Percentiles rank a stretch among this genome's conserved stretches.
Conservation (phyloP, 2,113 vertebrate genomes). For the Chloebia gouldiae region DNA sequence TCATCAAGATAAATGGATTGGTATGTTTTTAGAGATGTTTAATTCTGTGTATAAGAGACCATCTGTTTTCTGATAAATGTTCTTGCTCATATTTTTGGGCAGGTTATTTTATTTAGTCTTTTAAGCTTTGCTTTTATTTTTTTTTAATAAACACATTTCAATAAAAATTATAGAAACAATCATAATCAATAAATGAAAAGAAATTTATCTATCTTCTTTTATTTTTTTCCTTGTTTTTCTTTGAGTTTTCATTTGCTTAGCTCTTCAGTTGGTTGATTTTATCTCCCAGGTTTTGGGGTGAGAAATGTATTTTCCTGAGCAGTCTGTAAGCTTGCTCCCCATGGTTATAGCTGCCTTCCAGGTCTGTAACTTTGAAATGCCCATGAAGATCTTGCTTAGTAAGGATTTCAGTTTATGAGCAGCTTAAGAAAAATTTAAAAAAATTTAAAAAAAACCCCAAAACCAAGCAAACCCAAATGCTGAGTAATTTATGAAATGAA, state of each 20-base stretch:
- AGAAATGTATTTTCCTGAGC: not conserved
- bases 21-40: slow-evolving; percentile 72
- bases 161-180: slow-evolving; percentile 51
- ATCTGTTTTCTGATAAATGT: slow-evolving; percentile 77
- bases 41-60: slow-evolving; percentile 66
- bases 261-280: not conserved
- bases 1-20: slow-evolving; percentile 79
- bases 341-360: not conserved
- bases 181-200: not conserved
- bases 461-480: not conserved
- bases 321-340: not conserved
- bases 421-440: not conserved
- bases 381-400: not conserved
- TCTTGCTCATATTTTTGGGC: slow-evolving; percentile 57
- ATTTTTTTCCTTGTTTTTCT: not conserved
- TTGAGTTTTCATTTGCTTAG: not conserved
- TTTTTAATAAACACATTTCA: slow-evolving; percentile 39
- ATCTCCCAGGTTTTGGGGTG: not conserved
- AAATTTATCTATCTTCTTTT: not conserved
- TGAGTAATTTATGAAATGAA: not conserved
- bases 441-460: not conserved
- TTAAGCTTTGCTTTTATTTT: not conserved
- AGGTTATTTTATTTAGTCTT: slow-evolving; percentile 54
- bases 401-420: not conserved
- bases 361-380: not conserved